phyloP scores from a whole-genome alignment of 2,113 vertebrate species.

The Sinocyclocheilus anophthalmus region DNA sequence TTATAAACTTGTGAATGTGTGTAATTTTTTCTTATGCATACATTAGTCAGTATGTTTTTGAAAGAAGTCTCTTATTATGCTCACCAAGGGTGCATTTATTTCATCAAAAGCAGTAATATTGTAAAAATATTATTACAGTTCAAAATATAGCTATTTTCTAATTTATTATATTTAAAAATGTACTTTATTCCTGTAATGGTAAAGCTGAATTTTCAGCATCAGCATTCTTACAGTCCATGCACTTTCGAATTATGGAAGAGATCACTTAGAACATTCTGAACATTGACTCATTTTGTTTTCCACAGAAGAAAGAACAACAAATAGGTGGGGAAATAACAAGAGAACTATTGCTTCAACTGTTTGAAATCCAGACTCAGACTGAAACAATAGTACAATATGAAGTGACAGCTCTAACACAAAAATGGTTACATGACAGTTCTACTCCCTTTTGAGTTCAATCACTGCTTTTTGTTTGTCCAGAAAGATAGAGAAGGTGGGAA shows the following conservation, averaged over 20 bases:
- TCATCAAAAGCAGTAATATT: neutral
- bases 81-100: neutral
- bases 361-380: neutral
- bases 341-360: neutral
- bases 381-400: neutral
- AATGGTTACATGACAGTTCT: neutral
- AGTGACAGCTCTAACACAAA: neutral
- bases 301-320: neutral
- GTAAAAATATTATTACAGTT: neutral
- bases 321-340: neutral
- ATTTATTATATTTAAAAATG: neutral
- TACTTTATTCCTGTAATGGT: neutral
- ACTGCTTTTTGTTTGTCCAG: conserved; percentile 10
- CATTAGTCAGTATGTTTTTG: neutral
- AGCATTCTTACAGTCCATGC: neutral
- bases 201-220: neutral
- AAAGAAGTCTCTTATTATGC: neutral
- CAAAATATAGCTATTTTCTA: neutral
- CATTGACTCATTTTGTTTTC: too few species aligned
- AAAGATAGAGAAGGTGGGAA: neutral
- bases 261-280: neutral
- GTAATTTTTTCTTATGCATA: too few species aligned
- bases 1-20: too few species aligned
- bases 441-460: conserved; percentile 13
- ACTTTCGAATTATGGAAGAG: neutral